Conservation (phyloP, 1,140 invertebrate species). For the Cherax quadricarinatus region DNA sequence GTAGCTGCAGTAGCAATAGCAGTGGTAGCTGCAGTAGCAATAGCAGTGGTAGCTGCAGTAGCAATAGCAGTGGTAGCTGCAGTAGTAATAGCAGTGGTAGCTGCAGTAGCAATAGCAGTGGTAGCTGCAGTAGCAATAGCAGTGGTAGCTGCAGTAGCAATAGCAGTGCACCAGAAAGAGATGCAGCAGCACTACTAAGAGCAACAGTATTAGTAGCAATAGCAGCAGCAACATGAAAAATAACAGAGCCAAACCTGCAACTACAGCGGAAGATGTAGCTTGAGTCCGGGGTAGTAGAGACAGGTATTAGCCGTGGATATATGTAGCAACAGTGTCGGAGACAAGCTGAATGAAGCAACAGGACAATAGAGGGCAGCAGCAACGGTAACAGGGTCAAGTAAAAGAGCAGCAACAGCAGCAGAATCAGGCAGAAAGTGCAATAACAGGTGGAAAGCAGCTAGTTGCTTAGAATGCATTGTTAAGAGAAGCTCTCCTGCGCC, state of each 20-base stretch:
- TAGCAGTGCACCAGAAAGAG: background rate
- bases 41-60: too few species aligned
- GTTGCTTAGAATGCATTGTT: background rate
- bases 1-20: too few species aligned
- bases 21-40: too few species aligned
- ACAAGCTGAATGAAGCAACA: background rate
- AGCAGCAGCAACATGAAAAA: background rate
- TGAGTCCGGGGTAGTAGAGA: too few species aligned
- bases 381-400: background rate
- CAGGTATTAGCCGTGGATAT: background rate
- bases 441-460: background rate
- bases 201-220: background rate
- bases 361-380: background rate
- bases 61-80: background rate
- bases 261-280: too few species aligned
- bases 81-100: too few species aligned
- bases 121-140: background rate
- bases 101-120: too few species aligned
- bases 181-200: background rate
- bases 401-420: background rate
- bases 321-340: background rate
- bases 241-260: too few species aligned
- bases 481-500: too few species aligned
- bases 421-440: background rate
- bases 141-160: background rate